Evolutionary conservation across 2,888 invertebrate species (phyloP), one percentile per base, ranked within the genome.

Genomic region (Thalpophila matura): DNA sequence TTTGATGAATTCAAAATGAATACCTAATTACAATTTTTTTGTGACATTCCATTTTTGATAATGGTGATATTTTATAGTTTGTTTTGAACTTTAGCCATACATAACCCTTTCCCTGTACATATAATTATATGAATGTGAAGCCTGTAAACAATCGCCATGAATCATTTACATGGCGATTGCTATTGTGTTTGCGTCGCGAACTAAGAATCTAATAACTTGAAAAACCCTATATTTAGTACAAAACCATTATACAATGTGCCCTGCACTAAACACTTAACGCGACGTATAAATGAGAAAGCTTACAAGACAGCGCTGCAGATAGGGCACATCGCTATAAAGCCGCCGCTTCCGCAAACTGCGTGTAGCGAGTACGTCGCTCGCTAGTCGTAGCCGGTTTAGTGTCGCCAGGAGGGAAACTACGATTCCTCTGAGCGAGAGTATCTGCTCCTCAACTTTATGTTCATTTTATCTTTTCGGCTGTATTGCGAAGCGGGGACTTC

Each of bases 401-500:
- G 89, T 83, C 93, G 91, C 86, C 94, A 84, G 74, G 94, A 94
- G 94, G 86, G 86, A 92, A 84, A 92, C 94, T 93, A 93, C 91
- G 92, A 93, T 90, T 93, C 94, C 94, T 93, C 89, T 80, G 93
- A 91, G 94, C 91, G 86, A 82, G 90, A 89, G 89, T 93, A 94
- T 94, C 92, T 91, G 86, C 90, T 92, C 87, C 92, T 94, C 91
- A 94, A 94, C 90, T 94, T 94, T 94, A 94, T 92, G 94, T 94
- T 93, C 93, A 91, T 94, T 94, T 95, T 94, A 95, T 95, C 93
- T 94, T 94, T 94, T 91, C 90, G 92, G 89, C 90, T 89, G 92
- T 93, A 94, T 92, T 93, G 92, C 92, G 91, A 91, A 84, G 83
- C 89, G 87, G 94, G 91, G 92, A 91, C 89, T 88, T 86, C 84